Evolutionary conservation across 1,140 invertebrate genomes (phyloP), one percentile per base, ranked within the genome.

Genomic region (Megathymus violae): DNA sequence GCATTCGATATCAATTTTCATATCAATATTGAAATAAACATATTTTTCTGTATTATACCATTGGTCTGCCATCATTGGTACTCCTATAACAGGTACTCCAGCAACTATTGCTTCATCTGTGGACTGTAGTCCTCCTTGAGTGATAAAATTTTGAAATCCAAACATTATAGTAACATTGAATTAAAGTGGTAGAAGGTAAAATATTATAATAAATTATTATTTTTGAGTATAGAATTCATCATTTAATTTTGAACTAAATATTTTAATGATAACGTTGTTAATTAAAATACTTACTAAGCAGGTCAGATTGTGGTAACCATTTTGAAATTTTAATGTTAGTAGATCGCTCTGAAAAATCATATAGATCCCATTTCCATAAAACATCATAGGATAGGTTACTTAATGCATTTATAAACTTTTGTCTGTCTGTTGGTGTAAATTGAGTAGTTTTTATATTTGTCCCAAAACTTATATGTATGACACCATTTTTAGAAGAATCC

Each of bases 51-150:
- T 56, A 43, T 73, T 69, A 25, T 56, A 69, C 60, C 66, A 66
- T n/a, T 73, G 70, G 31, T 73, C 70, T 7, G 16, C 60, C 0
- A 62, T 19, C 36, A 73, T 63, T 0, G 70, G 69, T 27, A 72
- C 56, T 3, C 58, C 65, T 11, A 71, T 51, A 5, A 71, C 41
- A 0, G 69, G 69, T 13, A 71, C 65, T 6, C 62, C 67, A 14
- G 58, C 62, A 22, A 22, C n/a, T n/a, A n/a, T n/a, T n/a, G n/a
- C n/a, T n/a, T n/a, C n/a, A n/a, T n/a, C n/a, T n/a, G n/a, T n/a
- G 11, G 61, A 93, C 46, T 93, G 90, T 36, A 91, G 79, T 11
- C 94, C 93, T 50, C 93, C 93, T 69, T 94, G 94, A n/a, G 91
- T 93, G 9, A 94, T 90, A 62, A 94, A 94, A n/a, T n/a, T n/a